Base-by-base conservation (phyloP, 2,113 vertebrate genomes). In the Tautogolabrus adspersus region DNA sequence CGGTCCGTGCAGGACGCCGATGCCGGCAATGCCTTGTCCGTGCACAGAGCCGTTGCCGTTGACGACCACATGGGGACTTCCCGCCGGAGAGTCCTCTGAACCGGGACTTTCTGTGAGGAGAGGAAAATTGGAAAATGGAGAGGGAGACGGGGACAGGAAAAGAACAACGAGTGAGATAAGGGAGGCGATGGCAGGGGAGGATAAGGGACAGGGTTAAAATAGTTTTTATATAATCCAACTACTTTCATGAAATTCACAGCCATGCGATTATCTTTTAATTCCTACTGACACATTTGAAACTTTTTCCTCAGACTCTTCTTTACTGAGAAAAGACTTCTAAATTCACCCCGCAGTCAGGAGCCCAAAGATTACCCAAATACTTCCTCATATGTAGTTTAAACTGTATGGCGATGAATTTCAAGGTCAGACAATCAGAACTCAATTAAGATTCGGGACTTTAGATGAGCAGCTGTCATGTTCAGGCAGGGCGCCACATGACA, bases 21-120 rank as follows among this genome's bases (percentile, higher is more conserved):
- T 81, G 94, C 88, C 84, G 76, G 90, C 93, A 90, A 72, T 93
- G 91, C 5, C 95, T 94, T 85, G 95, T 93, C 88, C 87, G 2
- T 86, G 96, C 21, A 85, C 94, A 81, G 92, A 91, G 61, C 90
- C 55, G 82, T 66, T 94, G 81, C 94, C 3, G 42, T 93, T 93
- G 0, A 93, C 84, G 59, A 94, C 61, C 94, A 76, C 93, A 80
- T 88, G 95, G 93, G 12, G 95, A 94, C 91, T 94, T 93, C 89
- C 96, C 87, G 23, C 30, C 0, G 81, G 95, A 93, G 96, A 95
- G 74, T 96, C 96, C 81, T 95, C 96, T 72, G 96, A 95, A 82
- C 94, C 94, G 56, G 96, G 96, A 86, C 95, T 96, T 88, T 94
- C 97, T 97, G 94, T 75, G 38, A 47, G 57, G 22, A 66, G 22